Evolutionary conservation across 2,888 invertebrate genomes (phyloP), one percentile per base, ranked within the genome.

Genomic region (Eupeodes latifasciatus): DNA sequence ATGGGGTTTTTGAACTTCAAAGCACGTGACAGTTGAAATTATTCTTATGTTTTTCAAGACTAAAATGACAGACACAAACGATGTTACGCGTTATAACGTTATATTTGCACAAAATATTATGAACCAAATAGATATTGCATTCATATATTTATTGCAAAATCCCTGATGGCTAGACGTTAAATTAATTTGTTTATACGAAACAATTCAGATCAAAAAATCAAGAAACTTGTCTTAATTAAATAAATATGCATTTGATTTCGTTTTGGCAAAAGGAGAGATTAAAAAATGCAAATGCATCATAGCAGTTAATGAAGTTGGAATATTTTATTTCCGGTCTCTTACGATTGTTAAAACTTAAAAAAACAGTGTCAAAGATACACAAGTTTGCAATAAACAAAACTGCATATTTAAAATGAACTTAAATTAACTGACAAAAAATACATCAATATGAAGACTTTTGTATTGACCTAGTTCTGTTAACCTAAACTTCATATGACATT

Each of bases 141-240:
- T 53, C 71, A 71, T 55, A 71, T 71, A 71, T 71, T 71, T 71
- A 71, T 71, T 55, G 71, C 55, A 71, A 71, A 71, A 71, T 44
- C 14, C 2, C 1, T 6, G 19, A 4, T 1, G 16, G 27, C 2
- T 19, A 9, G 9, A 4, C 19, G 7, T 55, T 12, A 6, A n/a
- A 12, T 5, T 12, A 14, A 19, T 10, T 71, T 55, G 5, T 55
- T 16, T 55, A 16, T 44, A 5, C 40, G 14, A 47, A 36, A 44
- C 44, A 55, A 44, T 44, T 12, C 55, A 71, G 55, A 71, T 71
- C 53, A 55, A 5, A 55, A 40, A 40, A 16, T 11, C 3, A 16
- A 36, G n/a, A 16, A 69, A 69, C 51, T 69, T 36, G 67, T 53
- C 10, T 6, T 44, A 44, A 27, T 27, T 44, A 44, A 62, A 51